These are phyloP conservation scores for Stichopus horrens DNA, from an alignment of 53 echinoderm and acorn worm genomes.

Conservation along the genomic window DNA sequence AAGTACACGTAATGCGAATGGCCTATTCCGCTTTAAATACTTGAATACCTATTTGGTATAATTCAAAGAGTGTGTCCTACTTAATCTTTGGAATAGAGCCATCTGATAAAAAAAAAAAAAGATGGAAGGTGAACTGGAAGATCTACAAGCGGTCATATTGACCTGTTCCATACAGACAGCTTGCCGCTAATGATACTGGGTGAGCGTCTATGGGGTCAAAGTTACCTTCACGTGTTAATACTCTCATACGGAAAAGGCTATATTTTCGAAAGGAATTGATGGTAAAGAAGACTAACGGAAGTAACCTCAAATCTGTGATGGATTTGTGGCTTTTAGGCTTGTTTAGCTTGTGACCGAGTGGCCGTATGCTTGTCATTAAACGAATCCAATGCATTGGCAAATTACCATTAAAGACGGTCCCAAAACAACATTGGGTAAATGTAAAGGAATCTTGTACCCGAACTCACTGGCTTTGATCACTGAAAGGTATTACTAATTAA, in stretches of 20 bases:
- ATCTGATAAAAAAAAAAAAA: too few relatives aligned
- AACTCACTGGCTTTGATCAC: too few relatives aligned
- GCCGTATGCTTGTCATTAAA: background rate
- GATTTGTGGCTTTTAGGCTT: background rate
- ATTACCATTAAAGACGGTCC: too few relatives aligned
- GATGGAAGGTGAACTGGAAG: too few relatives aligned
- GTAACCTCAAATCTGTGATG: slow-evolving; percentile 4
- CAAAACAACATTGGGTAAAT: too few relatives aligned
- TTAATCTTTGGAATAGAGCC: too few relatives aligned
- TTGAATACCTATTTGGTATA: too few relatives aligned
- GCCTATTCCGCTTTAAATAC: too few relatives aligned
- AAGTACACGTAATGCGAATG: too few relatives aligned
- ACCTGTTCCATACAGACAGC: background rate
- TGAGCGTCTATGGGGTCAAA: background rate
- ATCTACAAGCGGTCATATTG: background rate
- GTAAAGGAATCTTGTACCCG: too few relatives aligned
- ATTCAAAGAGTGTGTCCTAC: too few relatives aligned
- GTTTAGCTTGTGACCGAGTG: slow-evolving; percentile 1
- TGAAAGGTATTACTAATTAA: too few relatives aligned
- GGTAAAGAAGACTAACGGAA: background rate
- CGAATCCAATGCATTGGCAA: background rate
- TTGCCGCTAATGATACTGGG: background rate
- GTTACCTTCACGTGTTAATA: slow-evolving; percentile 10
- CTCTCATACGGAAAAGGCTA: background rate
- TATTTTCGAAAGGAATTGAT: background rate